phyloP scores from a whole-genome alignment of 2,797 vertebrate species.

The Pyrrhura leucotis region DNA sequence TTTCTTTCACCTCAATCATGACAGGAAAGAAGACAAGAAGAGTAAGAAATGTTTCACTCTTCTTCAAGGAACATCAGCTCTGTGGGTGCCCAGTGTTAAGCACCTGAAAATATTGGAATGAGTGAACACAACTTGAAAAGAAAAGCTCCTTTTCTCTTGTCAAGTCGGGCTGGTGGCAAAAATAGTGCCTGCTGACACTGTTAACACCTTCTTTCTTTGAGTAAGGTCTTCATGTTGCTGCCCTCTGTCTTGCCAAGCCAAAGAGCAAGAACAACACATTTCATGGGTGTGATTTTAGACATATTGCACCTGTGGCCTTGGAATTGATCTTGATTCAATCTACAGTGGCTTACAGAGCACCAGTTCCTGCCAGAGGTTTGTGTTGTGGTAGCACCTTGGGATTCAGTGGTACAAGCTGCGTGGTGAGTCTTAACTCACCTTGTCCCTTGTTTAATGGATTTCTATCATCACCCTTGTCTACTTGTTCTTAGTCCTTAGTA shows the following conservation, averaged over 20 bases:
- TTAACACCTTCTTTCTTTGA: not conserved
- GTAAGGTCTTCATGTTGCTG: not conserved
- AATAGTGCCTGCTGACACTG: not conserved
- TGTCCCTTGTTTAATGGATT: not conserved
- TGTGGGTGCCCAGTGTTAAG: not conserved
- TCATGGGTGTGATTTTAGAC: not conserved
- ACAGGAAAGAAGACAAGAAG: not conserved
- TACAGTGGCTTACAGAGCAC: not conserved
- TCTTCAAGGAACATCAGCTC: not conserved
- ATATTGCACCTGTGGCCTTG: not conserved
- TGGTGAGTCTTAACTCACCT: not conserved
- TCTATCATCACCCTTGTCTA: not conserved
- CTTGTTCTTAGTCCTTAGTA: not conserved
- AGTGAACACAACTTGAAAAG: not conserved
- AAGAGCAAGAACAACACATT: not conserved
- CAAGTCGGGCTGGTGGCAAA: not conserved
- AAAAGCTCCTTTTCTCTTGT: not conserved
- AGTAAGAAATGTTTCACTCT: constrained; percentile 15
- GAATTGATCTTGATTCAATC: not conserved
- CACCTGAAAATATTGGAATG: not conserved
- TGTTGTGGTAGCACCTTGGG: not conserved
- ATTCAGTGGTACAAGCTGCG: not conserved
- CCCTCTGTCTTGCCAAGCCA: not conserved
- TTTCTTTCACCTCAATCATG: constrained; percentile 29
- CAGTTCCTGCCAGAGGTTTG: not conserved